Conservation (phyloP, 2,113 vertebrate species). For the Scalopus aquaticus region DNA sequence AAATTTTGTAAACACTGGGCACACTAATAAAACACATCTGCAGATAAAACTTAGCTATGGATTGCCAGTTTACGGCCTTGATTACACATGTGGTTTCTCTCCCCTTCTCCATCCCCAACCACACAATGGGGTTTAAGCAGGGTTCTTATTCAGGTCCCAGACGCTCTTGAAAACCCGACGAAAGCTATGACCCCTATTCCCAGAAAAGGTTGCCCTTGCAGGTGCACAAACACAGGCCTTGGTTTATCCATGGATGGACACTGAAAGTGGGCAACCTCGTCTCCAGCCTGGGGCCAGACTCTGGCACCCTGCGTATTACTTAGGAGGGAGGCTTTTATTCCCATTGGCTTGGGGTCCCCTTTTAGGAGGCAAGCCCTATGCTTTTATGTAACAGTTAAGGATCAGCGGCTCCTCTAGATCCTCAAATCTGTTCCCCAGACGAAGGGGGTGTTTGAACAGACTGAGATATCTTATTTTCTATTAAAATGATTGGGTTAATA, state of each 20-base stretch:
- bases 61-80: neutral
- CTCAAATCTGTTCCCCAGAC: neutral
- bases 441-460: neutral
- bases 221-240: neutral
- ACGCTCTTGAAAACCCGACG: neutral
- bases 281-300: neutral
- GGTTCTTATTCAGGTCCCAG: neutral
- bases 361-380: neutral
- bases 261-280: neutral
- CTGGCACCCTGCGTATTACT: neutral
- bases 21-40: neutral
- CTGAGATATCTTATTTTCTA: neutral
- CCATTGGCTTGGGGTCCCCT: neutral
- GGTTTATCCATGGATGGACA: neutral
- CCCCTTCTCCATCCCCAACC: no score
- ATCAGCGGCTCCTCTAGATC: neutral
- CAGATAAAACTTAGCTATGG: neutral
- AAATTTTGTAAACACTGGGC: neutral
- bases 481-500: neutral
- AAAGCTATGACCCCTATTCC: neutral
- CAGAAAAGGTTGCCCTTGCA: neutral
- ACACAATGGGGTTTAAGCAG: neutral
- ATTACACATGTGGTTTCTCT: neutral
- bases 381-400: neutral
- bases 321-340: neutral